phyloP scores from a whole-genome alignment of 2,888 invertebrate genomes.

The Plutella xylostella region DNA sequence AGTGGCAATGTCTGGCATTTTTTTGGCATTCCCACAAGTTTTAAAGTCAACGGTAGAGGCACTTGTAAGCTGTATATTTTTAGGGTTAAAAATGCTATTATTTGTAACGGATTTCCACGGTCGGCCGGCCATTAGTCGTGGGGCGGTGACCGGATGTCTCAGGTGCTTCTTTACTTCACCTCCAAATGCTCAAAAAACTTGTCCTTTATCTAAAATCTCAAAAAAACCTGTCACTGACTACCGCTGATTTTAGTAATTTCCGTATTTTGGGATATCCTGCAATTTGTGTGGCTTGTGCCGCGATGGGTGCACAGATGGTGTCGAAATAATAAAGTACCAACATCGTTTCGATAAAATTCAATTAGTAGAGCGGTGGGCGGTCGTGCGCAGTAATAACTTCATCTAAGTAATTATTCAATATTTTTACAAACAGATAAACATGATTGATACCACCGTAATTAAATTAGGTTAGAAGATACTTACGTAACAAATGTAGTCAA shows the following conservation, averaged over 20 bases:
- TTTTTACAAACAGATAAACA: slow-evolving; percentile 2
- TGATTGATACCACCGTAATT: not conserved
- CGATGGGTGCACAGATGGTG: no score
- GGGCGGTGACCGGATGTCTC: slow-evolving; percentile 35
- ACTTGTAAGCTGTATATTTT: no score
- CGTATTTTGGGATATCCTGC: not conserved
- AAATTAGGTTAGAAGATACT: no score
- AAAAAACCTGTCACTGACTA: not conserved
- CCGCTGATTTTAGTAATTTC: no score
- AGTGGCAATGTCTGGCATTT: slow-evolving; percentile 1
- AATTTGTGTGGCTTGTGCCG: slow-evolving; percentile 11
- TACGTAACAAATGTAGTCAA: no score
- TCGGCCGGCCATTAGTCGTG: slow-evolving; percentile 39
- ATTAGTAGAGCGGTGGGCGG: slow-evolving; percentile 35
- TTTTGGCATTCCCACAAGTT: slow-evolving; percentile 1
- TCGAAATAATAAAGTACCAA: no score
- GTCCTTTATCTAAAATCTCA: not conserved
- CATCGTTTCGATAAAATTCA: slow-evolving; percentile 29
- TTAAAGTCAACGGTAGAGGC: no score
- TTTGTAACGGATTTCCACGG: slow-evolving; percentile 59
- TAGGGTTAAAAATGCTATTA: no score
- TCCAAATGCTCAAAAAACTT: not conserved
- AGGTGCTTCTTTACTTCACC: slow-evolving; percentile 28
- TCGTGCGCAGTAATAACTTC: slow-evolving; percentile 27
- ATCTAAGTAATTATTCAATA: slow-evolving; percentile 27